Percentiles rank a stretch among this genome's conserved stretches.
phyloP scores from a whole-genome alignment of 2,797 vertebrate species.

The Sebastes trivittatus region DNA sequence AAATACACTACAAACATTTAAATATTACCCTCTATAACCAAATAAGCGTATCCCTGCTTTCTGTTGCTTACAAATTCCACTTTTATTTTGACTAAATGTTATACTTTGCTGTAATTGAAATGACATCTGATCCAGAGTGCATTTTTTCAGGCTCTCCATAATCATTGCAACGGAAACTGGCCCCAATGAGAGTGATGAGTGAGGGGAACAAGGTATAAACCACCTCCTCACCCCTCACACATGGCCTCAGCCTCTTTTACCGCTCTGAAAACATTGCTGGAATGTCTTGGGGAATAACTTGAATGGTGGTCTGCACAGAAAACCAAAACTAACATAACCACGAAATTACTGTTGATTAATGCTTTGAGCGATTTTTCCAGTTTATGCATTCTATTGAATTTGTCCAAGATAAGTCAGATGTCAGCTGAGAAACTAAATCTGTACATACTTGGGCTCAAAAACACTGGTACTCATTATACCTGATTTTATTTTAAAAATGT shows the following conservation, averaged over 20 bases:
- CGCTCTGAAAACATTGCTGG: constrained; percentile 35
- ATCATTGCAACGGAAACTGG: constrained; percentile 36
- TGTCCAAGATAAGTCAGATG: background rate
- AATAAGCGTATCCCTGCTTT: background rate
- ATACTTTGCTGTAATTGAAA: constrained; percentile 19
- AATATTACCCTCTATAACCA: background rate
- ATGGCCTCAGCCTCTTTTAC: background rate
- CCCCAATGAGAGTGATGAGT: constrained; percentile 40
- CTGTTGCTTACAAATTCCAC: background rate
- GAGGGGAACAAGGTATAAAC: constrained; percentile 48
- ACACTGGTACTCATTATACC: background rate
- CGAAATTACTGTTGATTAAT: constrained; percentile 32
- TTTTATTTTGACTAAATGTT: background rate
- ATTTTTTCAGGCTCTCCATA: background rate
- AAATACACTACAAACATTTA: background rate
- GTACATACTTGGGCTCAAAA: background rate
- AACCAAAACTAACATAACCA: constrained; percentile 34
- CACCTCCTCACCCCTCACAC: constrained; percentile 20
- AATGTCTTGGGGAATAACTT: constrained; percentile 9
- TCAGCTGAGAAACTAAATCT: background rate
- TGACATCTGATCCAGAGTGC: constrained; percentile 11
- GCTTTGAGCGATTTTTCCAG: background rate
- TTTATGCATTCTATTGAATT: background rate
- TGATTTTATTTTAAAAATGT: background rate
- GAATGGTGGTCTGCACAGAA: constrained; percentile 24